Evolutionary conservation across 2,113 vertebrate species (phyloP).

Genomic region (Trogon surrucura): DNA sequence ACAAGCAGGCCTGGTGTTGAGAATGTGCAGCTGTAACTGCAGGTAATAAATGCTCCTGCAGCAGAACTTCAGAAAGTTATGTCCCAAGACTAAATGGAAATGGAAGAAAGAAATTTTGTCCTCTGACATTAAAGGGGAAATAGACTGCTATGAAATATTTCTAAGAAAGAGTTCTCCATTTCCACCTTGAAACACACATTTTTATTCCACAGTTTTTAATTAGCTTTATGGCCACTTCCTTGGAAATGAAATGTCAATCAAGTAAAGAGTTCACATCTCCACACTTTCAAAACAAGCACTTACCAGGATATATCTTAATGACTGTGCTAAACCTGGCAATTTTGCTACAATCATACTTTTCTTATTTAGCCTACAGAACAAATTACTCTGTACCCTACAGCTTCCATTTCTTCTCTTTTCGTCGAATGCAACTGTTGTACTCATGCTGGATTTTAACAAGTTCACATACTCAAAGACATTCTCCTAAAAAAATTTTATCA

Average conservation of each 20-base stretch:
- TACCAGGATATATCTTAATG: neutral
- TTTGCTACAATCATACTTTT: neutral
- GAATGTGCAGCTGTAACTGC: neutral
- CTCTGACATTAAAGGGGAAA: neutral
- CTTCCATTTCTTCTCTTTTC: neutral
- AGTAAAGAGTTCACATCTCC: neutral
- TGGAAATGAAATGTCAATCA: neutral
- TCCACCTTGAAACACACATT: neutral
- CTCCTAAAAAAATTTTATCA: neutral
- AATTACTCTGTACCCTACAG: neutral
- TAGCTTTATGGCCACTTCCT: neutral
- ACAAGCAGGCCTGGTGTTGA: neutral
- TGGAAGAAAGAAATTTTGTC: neutral
- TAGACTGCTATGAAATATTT: neutral
- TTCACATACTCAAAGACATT: neutral
- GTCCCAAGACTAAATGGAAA: neutral
- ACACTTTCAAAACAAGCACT: neutral
- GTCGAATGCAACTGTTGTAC: neutral
- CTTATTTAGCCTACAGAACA: neutral
- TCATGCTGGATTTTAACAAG: neutral
- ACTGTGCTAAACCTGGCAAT: neutral
- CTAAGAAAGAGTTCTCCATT: neutral
- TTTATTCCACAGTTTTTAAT: constrained; percentile 30
- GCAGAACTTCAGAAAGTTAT: neutral
- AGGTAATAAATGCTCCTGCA: neutral